A percentile compares a stretch with the other conserved stretches of the same genome.
Conservation (phyloP, 2,797 vertebrate species). For the Stomatorhinus walkeri region DNA sequence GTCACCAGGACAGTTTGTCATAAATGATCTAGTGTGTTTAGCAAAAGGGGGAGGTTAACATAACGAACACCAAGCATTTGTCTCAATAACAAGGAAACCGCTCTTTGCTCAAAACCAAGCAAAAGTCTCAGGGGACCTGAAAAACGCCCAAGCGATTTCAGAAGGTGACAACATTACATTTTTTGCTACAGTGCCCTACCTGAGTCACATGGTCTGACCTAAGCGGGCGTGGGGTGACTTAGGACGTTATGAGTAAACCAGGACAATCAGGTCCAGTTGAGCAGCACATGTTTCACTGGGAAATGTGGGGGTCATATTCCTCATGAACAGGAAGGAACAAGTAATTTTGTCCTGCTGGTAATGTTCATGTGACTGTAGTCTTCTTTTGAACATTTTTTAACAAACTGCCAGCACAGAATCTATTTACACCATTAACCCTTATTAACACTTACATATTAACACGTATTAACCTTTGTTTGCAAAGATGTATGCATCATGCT, state of each 20-base stretch:
- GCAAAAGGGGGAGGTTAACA: neutral
- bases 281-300: neutral
- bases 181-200: neutral
- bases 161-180: neutral
- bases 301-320: neutral
- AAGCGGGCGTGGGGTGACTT: neutral
- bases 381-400: neutral
- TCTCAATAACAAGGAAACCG: neutral
- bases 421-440: neutral
- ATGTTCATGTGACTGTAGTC: neutral
- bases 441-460: neutral
- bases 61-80: neutral
- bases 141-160: neutral
- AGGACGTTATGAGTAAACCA: neutral
- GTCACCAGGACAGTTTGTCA: neutral
- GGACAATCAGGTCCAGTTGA: neutral
- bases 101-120: neutral
- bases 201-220: slow-evolving; percentile 7
- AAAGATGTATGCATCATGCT: neutral
- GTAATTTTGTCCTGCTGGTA: neutral
- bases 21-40: neutral
- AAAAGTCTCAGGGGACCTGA: neutral
- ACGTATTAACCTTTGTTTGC: neutral
- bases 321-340: neutral
- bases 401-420: neutral